A percentile compares a stretch with the other conserved stretches of the same genome.
Evolutionary conservation across 2,113 vertebrate genomes (phyloP).

Genomic region (Eurypyga helias): DNA sequence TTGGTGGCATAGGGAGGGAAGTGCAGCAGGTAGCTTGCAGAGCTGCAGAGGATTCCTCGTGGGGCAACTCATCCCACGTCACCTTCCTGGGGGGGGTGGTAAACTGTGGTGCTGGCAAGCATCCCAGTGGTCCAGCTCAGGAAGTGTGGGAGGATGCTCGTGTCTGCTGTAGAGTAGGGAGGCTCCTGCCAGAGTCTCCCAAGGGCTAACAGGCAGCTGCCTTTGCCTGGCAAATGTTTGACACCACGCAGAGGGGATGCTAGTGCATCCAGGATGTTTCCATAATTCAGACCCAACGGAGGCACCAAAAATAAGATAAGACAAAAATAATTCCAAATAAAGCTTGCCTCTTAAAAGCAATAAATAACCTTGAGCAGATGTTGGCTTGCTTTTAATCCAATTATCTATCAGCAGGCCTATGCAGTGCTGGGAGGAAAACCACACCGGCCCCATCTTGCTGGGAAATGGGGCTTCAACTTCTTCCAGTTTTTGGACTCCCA

Average conservation of each 20-base stretch:
- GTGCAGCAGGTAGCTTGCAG: accelerated
- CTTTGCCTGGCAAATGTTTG: neutral
- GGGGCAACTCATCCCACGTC: neutral
- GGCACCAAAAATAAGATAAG: constrained; percentile 9
- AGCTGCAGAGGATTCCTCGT: neutral
- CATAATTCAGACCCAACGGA: neutral
- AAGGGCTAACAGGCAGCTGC: neutral
- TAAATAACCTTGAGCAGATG: constrained; percentile 27
- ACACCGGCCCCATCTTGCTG: neutral
- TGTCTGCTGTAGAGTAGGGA: neutral
- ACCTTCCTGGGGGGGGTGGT: neutral
- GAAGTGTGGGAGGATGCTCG: accelerated
- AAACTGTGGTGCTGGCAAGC: neutral
- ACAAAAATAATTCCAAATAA: neutral
- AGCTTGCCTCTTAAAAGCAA: neutral
- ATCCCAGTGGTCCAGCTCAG: neutral
- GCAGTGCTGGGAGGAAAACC: neutral
- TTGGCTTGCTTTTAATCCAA: neutral
- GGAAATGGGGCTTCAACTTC: neutral
- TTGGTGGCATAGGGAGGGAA: neutral
- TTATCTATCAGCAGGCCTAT: neutral
- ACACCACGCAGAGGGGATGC: neutral
- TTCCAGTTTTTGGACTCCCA: neutral
- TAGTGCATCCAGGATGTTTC: neutral
- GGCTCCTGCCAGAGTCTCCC: neutral